Evolutionary conservation across 1,140 invertebrate genomes (phyloP).

Genomic region (Laupala kohalensis): DNA sequence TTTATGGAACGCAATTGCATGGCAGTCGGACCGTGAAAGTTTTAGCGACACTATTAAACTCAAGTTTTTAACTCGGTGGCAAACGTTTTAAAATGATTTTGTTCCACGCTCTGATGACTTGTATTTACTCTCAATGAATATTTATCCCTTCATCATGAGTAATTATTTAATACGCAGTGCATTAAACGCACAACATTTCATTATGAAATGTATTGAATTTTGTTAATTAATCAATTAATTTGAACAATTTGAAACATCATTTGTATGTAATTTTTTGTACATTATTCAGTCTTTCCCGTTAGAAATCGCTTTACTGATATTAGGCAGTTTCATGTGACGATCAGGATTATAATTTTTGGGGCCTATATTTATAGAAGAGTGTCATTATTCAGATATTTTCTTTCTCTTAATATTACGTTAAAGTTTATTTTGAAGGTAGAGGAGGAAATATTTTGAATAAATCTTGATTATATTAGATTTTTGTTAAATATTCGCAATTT

Average conservation of each 20-base stretch:
- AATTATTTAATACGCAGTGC: not conserved
- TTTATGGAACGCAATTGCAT: not conserved
- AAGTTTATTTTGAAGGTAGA: too few species aligned
- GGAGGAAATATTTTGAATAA: too few species aligned
- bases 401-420: too few species aligned
- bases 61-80: not conserved
- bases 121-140: not conserved
- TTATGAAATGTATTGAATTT: not conserved
- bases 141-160: not conserved
- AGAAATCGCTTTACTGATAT: not conserved
- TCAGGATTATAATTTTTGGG: too few species aligned
- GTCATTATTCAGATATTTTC: too few species aligned
- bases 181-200: not conserved
- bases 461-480: too few species aligned
- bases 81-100: not conserved
- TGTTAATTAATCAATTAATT: not conserved
- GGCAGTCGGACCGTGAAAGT: not conserved
- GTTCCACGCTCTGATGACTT: not conserved
- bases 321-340: too few species aligned
- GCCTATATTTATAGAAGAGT: too few species aligned
- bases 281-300: not conserved
- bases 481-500: too few species aligned
- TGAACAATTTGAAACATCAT: not conserved
- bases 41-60: not conserved
- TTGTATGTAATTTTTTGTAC: not conserved